Evolutionary conservation across 1,140 invertebrate species (phyloP).

Genomic region (Drosophila rufa): DNA sequence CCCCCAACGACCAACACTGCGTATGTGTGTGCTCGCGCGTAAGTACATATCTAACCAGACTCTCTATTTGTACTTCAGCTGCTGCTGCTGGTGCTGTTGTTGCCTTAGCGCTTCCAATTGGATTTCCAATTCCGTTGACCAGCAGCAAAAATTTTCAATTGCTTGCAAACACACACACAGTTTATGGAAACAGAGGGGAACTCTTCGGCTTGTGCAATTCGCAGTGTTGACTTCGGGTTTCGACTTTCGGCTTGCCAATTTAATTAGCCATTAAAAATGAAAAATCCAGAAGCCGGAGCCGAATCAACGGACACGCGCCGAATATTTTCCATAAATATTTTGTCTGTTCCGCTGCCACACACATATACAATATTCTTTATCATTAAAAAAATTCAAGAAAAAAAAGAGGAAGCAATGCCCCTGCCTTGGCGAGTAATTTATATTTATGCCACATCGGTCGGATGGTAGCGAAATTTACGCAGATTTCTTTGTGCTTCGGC

Average conservation of each 20-base stretch:
- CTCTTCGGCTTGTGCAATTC: conserved; percentile 32
- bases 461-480: conserved; percentile 70
- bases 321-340: conserved; percentile 69
- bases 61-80: conserved; percentile 15
- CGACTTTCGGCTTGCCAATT: conserved; percentile 51
- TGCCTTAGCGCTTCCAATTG: conserved; percentile 63
- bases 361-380: conserved; percentile 30
- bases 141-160: conserved; percentile 62
- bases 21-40: conserved; percentile 22
- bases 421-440: conserved; percentile 45
- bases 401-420: background rate
- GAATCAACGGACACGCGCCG: conserved; percentile 47
- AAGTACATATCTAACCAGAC: conserved; percentile 16
- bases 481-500: conserved; percentile 62
- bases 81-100: background rate
- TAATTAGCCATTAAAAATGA: conserved; percentile 75
- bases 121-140: conserved; percentile 67
- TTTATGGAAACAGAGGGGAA: conserved; percentile 3
- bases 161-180: conserved; percentile 12
- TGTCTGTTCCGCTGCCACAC: conserved; percentile 22
- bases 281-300: conserved; percentile 7
- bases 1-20: conserved; percentile 13
- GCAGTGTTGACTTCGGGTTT: conserved; percentile 11
- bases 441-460: conserved; percentile 49
- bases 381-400: conserved; percentile 19